Conservation (phyloP, 2,113 vertebrate species). For the Falco punctatus region DNA sequence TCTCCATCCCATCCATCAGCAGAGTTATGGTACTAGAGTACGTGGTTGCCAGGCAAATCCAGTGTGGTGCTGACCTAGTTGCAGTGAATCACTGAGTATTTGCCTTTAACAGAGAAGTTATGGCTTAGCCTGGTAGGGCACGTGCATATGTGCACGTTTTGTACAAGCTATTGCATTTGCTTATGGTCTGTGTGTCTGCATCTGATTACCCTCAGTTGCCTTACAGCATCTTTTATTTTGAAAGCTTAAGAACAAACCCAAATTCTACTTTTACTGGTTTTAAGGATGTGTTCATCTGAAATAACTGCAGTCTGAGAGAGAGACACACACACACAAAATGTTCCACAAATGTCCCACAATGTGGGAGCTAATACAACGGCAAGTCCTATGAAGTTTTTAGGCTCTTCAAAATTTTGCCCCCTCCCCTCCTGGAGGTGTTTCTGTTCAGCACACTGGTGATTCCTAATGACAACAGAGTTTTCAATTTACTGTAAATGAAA, state of each 20-base stretch:
- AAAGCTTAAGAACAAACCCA: slow-evolving; percentile 40
- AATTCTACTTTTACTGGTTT: slow-evolving; percentile 41
- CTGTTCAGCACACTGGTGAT: slow-evolving; percentile 19
- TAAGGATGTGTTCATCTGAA: slow-evolving; percentile 37
- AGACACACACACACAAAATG: neutral
- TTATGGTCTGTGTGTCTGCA: slow-evolving; percentile 11
- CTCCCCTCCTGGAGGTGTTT: slow-evolving; percentile 38
- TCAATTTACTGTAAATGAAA: slow-evolving; percentile 58
- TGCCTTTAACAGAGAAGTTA: slow-evolving; percentile 3
- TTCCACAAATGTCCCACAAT: neutral
- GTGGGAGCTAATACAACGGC: neutral
- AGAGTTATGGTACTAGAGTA: neutral
- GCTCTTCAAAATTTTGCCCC: neutral
- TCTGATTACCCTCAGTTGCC: slow-evolving; percentile 56
- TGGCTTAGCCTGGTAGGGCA: neutral
- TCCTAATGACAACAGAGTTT: slow-evolving; percentile 37
- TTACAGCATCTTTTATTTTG: slow-evolving; percentile 48
- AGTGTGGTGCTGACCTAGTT: neutral
- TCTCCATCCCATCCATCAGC: neutral
- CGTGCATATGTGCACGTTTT: slow-evolving; percentile 10
- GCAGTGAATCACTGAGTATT: neutral
- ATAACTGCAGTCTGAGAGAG: neutral
- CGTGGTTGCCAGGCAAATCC: neutral
- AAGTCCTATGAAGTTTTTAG: neutral
- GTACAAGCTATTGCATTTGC: slow-evolving; percentile 1